These are phyloP conservation scores for Gymnocephalus cernua DNA, from an alignment of 2,113 vertebrate genomes.

Conservation along the genomic window DNA sequence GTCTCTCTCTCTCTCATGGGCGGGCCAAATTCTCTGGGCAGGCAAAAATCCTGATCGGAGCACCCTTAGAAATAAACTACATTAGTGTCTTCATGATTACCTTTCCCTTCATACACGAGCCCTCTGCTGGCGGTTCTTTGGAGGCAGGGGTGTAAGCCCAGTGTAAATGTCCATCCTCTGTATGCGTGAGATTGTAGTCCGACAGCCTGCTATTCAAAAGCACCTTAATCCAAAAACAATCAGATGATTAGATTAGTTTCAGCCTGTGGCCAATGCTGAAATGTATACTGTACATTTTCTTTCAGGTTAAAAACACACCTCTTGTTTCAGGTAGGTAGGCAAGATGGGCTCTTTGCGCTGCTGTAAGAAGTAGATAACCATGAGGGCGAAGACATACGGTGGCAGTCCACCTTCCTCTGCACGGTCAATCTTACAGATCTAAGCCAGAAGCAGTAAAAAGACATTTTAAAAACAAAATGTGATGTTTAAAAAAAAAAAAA, in stretches of 20 bases:
- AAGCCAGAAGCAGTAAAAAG: constrained; percentile 6
- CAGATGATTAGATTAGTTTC: constrained; percentile 21
- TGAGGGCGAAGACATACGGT: constrained; percentile 89
- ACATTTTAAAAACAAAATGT: background rate
- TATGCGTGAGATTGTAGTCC: constrained; percentile 86
- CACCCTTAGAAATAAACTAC: too few relatives aligned
- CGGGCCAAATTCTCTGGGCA: too few relatives aligned
- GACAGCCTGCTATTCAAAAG: constrained; percentile 86
- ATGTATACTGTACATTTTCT: background rate
- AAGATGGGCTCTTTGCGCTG: constrained; percentile 91
- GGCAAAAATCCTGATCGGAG: too few relatives aligned
- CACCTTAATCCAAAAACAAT: constrained; percentile 83
- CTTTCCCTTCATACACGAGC: constrained; percentile 80
- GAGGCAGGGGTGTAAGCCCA: constrained; percentile 83
- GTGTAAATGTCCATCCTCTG: constrained; percentile 82
- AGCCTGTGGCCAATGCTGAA: background rate
- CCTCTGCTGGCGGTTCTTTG: constrained; percentile 77
- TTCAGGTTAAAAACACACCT: constrained; percentile 79
- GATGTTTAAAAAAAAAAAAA: background rate
- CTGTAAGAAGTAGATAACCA: constrained; percentile 95
- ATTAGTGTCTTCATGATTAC: constrained; percentile 62
- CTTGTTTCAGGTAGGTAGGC: constrained; percentile 91
- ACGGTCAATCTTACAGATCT: constrained; percentile 91
- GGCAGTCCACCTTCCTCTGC: constrained; percentile 94
- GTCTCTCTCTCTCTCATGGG: too few relatives aligned